A percentile compares a stretch with the other conserved stretches of the same genome.
These are phyloP conservation scores for Hipposideros larvatus DNA, from an alignment of 2,797 vertebrate genomes.

Conservation along the genomic window DNA sequence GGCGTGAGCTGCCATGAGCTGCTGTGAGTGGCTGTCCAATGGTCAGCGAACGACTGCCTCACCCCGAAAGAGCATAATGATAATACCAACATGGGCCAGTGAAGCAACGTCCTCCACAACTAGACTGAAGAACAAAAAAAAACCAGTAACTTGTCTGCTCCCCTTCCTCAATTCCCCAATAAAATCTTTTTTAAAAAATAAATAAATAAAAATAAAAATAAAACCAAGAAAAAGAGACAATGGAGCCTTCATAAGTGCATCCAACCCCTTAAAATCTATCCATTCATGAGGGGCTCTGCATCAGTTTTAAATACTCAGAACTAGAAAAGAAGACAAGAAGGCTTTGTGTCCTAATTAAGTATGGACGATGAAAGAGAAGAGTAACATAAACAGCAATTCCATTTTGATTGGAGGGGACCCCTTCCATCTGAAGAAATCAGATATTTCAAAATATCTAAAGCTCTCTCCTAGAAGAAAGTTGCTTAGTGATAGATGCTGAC, in stretches of 20 bases:
- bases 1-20: no score
- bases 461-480: not conserved
- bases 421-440: not conserved
- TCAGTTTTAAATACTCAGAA: not conserved
- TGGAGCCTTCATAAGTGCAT: not conserved
- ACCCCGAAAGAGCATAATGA: no score
- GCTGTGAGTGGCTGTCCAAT: no score
- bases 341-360: not conserved
- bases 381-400: not conserved
- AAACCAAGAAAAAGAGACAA: not conserved
- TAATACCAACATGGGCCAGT: no score
- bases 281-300: not conserved
- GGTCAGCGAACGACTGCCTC: no score
- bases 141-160: no score
- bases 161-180: no score
- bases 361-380: constrained; percentile 24
- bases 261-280: not conserved
- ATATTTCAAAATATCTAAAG: not conserved
- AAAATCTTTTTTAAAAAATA: no score
- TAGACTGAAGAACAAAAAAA: no score
- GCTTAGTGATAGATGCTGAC: not conserved
- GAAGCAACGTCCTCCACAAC: no score
- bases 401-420: not conserved
- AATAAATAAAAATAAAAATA: not conserved
- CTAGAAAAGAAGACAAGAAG: not conserved